These are phyloP conservation scores for Actenoides hombroni DNA, from an alignment of 2,113 vertebrate genomes.

Conservation along the genomic window DNA sequence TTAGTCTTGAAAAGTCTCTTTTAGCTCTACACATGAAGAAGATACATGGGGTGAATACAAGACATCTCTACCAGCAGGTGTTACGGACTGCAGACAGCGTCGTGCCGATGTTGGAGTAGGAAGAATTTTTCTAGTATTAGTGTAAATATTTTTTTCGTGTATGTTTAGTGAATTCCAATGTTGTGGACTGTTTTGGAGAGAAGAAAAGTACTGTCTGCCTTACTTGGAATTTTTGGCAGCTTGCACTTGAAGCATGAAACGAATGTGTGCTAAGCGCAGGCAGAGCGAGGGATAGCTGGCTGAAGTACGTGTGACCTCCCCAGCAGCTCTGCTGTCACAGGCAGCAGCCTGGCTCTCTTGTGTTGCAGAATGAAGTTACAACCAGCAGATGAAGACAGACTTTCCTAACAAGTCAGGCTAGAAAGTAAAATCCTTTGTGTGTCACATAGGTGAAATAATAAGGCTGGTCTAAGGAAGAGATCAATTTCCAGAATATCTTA, in stretches of 20 bases:
- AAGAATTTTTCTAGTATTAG: not conserved
- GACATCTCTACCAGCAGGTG: not conserved
- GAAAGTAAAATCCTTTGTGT: not conserved
- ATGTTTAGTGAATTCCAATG: not conserved
- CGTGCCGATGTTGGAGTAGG: not conserved
- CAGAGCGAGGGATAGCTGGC: not conserved
- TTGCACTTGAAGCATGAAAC: not conserved
- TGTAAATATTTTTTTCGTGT: not conserved
- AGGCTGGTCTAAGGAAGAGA: not conserved
- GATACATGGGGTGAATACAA: not conserved
- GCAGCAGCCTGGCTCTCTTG: not conserved
- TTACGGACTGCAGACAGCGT: fast-evolving
- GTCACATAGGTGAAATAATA: conserved; percentile 5
- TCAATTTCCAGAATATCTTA: not conserved
- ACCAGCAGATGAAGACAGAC: not conserved
- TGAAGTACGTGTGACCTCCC: not conserved
- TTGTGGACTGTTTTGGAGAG: not conserved
- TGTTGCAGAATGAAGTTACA: not conserved
- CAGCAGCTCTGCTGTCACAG: not conserved
- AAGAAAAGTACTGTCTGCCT: not conserved
- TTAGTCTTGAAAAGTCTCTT: not conserved
- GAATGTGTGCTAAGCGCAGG: not conserved
- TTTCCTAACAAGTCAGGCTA: not conserved
- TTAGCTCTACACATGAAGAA: not conserved
- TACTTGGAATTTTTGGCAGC: not conserved